These are phyloP conservation scores for Teinopalpus imperialis DNA, from an alignment of 2,888 invertebrate genomes.

Conservation along the genomic window DNA sequence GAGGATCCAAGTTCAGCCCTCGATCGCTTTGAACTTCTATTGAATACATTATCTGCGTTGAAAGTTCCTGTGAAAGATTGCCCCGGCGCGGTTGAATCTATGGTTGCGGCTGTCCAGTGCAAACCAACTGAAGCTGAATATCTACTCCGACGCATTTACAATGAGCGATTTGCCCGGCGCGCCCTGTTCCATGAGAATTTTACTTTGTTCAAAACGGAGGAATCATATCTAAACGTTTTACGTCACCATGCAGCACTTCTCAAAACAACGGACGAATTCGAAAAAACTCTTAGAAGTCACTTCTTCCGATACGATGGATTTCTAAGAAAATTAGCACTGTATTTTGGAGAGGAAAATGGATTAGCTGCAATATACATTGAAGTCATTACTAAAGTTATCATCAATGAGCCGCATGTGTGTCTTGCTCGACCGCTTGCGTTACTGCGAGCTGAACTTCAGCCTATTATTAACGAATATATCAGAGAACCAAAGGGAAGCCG, in stretches of 20 bases:
- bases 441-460: constrained; percentile 23
- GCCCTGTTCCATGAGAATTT: constrained; percentile 47
- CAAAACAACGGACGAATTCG: constrained; percentile 32
- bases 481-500: constrained; percentile 27
- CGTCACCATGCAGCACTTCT: constrained; percentile 42
- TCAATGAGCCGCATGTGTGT: constrained; percentile 18
- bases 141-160: constrained; percentile 43
- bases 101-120: constrained; percentile 36
- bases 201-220: constrained; percentile 40
- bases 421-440: constrained; percentile 33
- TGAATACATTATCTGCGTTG: constrained; percentile 43
- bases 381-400: constrained; percentile 26
- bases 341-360: constrained; percentile 50
- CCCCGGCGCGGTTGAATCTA: constrained; percentile 35
- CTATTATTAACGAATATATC: constrained; percentile 30
- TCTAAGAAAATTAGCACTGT: constrained; percentile 44
- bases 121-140: constrained; percentile 31
- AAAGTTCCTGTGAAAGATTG: constrained; percentile 35
- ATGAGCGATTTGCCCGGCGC: constrained; percentile 45
- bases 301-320: constrained; percentile 41
- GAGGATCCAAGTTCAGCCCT: no score
- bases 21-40: constrained; percentile 36
- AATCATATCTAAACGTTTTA: constrained; percentile 52
- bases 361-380: constrained; percentile 38
- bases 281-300: constrained; percentile 29